Evolutionary conservation across 2,888 invertebrate species (phyloP), one percentile per base, ranked within the genome.

Genomic region (Diarsia brunnea): DNA sequence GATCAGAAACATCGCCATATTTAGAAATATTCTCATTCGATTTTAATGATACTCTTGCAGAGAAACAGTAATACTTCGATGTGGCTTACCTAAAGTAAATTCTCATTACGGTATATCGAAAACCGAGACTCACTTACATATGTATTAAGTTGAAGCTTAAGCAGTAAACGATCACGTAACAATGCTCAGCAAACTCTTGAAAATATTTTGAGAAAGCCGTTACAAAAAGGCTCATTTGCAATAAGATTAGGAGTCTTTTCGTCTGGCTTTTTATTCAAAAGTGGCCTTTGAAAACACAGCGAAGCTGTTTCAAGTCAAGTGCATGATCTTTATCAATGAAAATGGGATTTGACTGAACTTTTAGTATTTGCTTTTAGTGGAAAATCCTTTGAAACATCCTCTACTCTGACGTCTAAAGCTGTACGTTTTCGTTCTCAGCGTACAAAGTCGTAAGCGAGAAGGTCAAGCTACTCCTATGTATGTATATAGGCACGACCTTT

Each of bases 401-500:
- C 19, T 58, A 19, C 27, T 58, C 27, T n/a, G 38, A 61, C n/a
- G 11, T 61, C 2, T 12, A 38, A 61, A 38, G 21, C 61, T 63
- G 61, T 43, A n/a, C 14, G n/a, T 14, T 63, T 38, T 63, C 43
- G 19, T 14, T 14, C 3, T 16, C 7, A 10, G 3, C 2, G 16
- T 61, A 21, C 19, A 49, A 43, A 67, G 14, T 21, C 27, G 19
- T 14, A 51, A 68, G 16, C 14, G 0, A 14, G 45, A 69, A 67
- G 45, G 43, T 74, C 69, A 73, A 27, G 38, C 43, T 80, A 24
- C 14, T 53, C 4, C n/a, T 55, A 58, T 49, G 31, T 47, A 51
- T 67, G 63, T 53, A 58, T 55, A 14, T 64, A 47, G 27, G 43
- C 19, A 24, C 14, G 60, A 81, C 67, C 64, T 81, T 81, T 80